phyloP scores from a whole-genome alignment of 2,888 invertebrate species.

The Lithodes maja region DNA sequence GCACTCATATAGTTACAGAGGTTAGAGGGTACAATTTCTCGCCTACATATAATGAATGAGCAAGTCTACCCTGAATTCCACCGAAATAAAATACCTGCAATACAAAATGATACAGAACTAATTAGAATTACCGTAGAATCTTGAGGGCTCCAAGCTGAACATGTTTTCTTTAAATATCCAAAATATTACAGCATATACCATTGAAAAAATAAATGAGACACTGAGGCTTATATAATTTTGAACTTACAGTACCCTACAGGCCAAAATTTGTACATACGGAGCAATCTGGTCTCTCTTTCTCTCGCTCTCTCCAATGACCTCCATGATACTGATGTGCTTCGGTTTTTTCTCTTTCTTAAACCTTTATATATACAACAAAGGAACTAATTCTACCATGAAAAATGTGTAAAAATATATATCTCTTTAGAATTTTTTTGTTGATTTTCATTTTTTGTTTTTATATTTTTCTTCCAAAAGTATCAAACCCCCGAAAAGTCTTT shows the following conservation, averaged over 20 bases:
- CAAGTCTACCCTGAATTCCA: not conserved
- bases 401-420: conserved; percentile 60
- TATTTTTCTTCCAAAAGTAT: conserved; percentile 23
- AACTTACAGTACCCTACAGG: conserved; percentile 47
- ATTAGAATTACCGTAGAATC: not conserved
- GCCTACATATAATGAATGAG: too few relatives aligned
- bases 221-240: conserved; percentile 41
- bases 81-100: not conserved
- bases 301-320: not conserved
- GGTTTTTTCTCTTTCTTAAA: conserved; percentile 6
- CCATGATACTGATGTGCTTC: conserved; percentile 48
- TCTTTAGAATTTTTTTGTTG: not conserved
- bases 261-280: conserved; percentile 52
- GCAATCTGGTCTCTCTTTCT: not conserved
- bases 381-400: conserved; percentile 49
- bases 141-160: conserved; percentile 16
- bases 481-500: conserved; percentile 16
- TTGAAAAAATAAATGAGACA: conserved; percentile 3
- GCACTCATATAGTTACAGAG: too few relatives aligned
- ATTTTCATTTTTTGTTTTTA: not conserved
- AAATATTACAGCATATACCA: conserved; percentile 20
- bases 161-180: conserved; percentile 6
- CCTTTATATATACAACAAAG: conserved; percentile 23
- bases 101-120: not conserved
- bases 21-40: too few relatives aligned